Evolutionary conservation across 2,113 vertebrate genomes (phyloP).

Genomic region (Periophthalmus modestus): DNA sequence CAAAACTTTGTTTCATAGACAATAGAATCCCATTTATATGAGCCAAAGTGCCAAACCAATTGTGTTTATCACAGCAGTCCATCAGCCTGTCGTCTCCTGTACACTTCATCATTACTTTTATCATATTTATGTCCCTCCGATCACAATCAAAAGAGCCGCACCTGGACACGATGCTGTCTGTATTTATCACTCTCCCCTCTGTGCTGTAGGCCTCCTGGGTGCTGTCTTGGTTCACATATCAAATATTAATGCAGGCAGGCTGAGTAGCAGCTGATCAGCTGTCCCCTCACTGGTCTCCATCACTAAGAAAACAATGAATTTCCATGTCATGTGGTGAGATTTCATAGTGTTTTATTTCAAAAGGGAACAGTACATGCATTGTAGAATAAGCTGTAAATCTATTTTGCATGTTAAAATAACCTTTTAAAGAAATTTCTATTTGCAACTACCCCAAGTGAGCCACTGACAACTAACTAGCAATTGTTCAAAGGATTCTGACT

Average conservation of each 20-base stretch:
- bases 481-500: no score
- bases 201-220: slow-evolving; percentile 12
- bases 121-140: slow-evolving; percentile 37
- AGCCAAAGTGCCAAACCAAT: slow-evolving; percentile 35
- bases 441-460: no score
- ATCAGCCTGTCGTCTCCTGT: slow-evolving; percentile 23
- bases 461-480: no score
- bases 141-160: slow-evolving; percentile 35
- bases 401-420: not conserved
- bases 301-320: slow-evolving; percentile 1
- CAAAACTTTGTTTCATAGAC: not conserved
- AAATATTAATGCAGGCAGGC: slow-evolving; percentile 61
- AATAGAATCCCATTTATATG: slow-evolving; percentile 24
- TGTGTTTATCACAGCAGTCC: slow-evolving; percentile 34
- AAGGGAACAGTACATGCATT: not conserved
- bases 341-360: not conserved
- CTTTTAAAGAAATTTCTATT: not conserved
- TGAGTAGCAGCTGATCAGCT: slow-evolving; percentile 51
- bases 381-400: not conserved
- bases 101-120: slow-evolving; percentile 40
- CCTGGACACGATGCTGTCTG: slow-evolving; percentile 27
- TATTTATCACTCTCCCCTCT: slow-evolving; percentile 35
- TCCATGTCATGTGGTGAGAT: not conserved
- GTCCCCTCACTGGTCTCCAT: slow-evolving; percentile 41
- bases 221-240: slow-evolving; percentile 53